Evolutionary conservation across 2,888 invertebrate species (phyloP).

Genomic region (Apamea anceps): DNA sequence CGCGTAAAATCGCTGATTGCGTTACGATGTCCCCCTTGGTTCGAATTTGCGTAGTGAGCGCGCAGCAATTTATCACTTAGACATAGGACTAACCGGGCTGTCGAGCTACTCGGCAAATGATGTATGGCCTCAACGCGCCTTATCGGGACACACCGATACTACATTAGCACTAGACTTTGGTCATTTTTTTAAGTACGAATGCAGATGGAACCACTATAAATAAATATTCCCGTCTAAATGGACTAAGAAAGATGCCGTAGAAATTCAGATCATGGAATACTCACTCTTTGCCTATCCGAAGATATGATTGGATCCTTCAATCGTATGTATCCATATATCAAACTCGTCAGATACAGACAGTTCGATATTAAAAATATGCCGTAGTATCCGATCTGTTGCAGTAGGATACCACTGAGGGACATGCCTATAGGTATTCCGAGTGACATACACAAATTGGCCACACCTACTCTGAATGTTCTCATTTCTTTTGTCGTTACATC

Average conservation of each 20-base stretch:
- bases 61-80: constrained; percentile 89
- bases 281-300: constrained; percentile 84
- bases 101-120: constrained; percentile 80
- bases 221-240: constrained; percentile 9
- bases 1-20: constrained; percentile 85
- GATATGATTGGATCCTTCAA: constrained; percentile 86
- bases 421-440: constrained; percentile 91
- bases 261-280: constrained; percentile 64
- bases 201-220: constrained; percentile 15
- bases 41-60: constrained; percentile 87
- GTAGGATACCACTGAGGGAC: constrained; percentile 89
- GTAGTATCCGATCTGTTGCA: constrained; percentile 88
- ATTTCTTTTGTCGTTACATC: constrained; percentile 91
- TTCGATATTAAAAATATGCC: constrained; percentile 88
- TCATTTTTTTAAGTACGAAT: constrained; percentile 56
- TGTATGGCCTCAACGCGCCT: constrained; percentile 76
- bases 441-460: constrained; percentile 91
- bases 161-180: constrained; percentile 75
- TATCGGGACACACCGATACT: constrained; percentile 71
- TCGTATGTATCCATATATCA: constrained; percentile 87
- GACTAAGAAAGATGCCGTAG: not conserved
- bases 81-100: constrained; percentile 84
- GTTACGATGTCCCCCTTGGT: constrained; percentile 86
- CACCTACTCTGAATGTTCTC: constrained; percentile 91
- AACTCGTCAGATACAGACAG: constrained; percentile 88